A percentile compares a stretch with the other conserved stretches of the same genome.
Conservation (phyloP, 2,797 vertebrate genomes). For the Betta splendens region DNA sequence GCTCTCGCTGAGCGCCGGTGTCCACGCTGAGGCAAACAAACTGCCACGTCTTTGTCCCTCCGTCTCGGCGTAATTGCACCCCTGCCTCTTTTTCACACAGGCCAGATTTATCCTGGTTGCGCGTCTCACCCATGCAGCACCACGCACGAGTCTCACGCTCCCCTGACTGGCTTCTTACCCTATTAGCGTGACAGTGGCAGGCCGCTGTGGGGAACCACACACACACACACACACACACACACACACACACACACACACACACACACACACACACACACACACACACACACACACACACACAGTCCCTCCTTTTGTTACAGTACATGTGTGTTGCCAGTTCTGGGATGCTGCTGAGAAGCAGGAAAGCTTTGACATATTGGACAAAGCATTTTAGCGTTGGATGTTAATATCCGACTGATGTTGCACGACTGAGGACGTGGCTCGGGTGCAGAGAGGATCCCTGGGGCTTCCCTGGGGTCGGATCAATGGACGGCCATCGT, state of each 20-base stretch:
- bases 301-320: too few species aligned
- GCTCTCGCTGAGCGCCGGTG: slow-evolving; percentile 31
- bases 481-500: slow-evolving; percentile 25
- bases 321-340: too few species aligned
- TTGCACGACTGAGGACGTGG: slow-evolving; percentile 12
- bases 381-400: neutral
- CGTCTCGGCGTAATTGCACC: slow-evolving; percentile 55
- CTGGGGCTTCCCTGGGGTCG: slow-evolving; percentile 11
- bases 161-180: slow-evolving; percentile 28
- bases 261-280: slow-evolving; percentile 12
- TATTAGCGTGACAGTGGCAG: slow-evolving; percentile 32
- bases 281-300: slow-evolving; percentile 10
- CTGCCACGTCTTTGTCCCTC: slow-evolving; percentile 49
- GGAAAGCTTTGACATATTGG: slow-evolving; percentile 3
- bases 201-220: slow-evolving; percentile 16
- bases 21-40: slow-evolving; percentile 57
- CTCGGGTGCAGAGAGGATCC: slow-evolving; percentile 20
- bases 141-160: slow-evolving; percentile 14
- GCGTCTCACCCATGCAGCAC: slow-evolving; percentile 33
- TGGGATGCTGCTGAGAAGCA: neutral
- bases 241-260: slow-evolving; percentile 5
- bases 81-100: slow-evolving; percentile 45
- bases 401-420: slow-evolving; percentile 19
- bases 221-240: slow-evolving; percentile 11
- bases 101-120: slow-evolving; percentile 42